Evolutionary conservation across 1,140 invertebrate genomes (phyloP).

Genomic region (Drosophila tristis): DNA sequence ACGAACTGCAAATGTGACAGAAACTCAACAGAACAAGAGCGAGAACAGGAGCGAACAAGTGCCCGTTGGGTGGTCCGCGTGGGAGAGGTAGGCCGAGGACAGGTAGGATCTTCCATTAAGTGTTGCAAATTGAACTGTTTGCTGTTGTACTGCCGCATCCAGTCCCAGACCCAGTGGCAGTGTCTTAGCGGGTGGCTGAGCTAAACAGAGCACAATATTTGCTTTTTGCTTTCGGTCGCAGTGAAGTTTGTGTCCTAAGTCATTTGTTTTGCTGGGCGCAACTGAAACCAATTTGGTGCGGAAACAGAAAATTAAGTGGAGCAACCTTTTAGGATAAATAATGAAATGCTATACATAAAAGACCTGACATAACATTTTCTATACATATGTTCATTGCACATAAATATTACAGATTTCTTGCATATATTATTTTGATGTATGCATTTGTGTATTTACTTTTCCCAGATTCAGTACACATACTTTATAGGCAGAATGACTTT

Average conservation of each 20-base stretch:
- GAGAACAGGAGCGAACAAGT: constrained; percentile 22
- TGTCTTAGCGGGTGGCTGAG: constrained; percentile 4
- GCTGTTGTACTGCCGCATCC: background rate
- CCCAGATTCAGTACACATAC: too few species aligned
- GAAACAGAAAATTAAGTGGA: too few species aligned
- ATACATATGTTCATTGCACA: too few species aligned
- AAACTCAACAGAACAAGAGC: constrained; percentile 17
- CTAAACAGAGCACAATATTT: constrained; percentile 14
- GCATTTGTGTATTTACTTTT: too few species aligned
- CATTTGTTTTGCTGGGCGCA: constrained; percentile 1
- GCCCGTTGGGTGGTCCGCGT: constrained; percentile 26
- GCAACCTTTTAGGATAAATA: too few species aligned
- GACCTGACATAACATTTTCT: too few species aligned
- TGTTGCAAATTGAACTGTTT: constrained; percentile 42
- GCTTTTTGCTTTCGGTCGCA: background rate
- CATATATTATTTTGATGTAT: too few species aligned
- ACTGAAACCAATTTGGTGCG: background rate
- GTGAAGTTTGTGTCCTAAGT: constrained; percentile 19
- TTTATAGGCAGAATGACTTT: too few species aligned
- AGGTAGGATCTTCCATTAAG: constrained; percentile 22
- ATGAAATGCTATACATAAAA: too few species aligned
- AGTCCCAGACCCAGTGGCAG: constrained; percentile 24
- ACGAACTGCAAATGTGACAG: constrained; percentile 59
- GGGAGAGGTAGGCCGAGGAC: constrained; percentile 16
- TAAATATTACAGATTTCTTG: too few species aligned